phyloP scores from a whole-genome alignment of 2,888 invertebrate genomes.

The Choreutis nemorana region DNA sequence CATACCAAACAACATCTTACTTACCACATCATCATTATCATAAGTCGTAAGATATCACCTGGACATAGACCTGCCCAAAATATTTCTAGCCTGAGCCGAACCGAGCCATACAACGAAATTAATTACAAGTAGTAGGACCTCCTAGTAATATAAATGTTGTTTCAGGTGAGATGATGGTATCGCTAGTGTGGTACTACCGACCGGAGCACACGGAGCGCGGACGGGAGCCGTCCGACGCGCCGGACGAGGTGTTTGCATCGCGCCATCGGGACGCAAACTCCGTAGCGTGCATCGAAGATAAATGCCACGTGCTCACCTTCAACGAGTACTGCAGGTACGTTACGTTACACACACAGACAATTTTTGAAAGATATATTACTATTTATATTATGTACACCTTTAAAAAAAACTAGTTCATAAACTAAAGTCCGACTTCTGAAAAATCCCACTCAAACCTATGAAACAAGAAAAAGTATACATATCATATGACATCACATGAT shows the following conservation, averaged over 20 bases:
- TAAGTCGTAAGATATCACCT: not conserved
- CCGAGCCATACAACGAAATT: not conserved
- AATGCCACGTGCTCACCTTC: conserved; percentile 94
- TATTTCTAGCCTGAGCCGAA: not conserved
- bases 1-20: conserved; percentile 3
- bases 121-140: too few relatives aligned
- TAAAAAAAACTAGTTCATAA: too few relatives aligned
- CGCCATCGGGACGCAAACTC: conserved; percentile 94
- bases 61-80: not conserved
- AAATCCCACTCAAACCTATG: not conserved
- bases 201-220: conserved; percentile 97
- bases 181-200: conserved; percentile 95
- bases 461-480: too few relatives aligned
- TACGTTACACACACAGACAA: too few relatives aligned
- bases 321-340: conserved; percentile 95
- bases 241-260: conserved; percentile 95
- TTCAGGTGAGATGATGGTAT: conserved; percentile 97
- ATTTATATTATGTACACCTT: too few relatives aligned
- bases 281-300: conserved; percentile 97
- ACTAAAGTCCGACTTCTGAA: too few relatives aligned
- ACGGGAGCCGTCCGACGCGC: conserved; percentile 78
- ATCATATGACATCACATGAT: too few relatives aligned
- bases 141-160: not conserved
- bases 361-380: too few relatives aligned
- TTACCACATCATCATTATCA: not conserved